Base-by-base conservation (phyloP, 2,888 invertebrate genomes). In the Lomographa bimaculata region DNA sequence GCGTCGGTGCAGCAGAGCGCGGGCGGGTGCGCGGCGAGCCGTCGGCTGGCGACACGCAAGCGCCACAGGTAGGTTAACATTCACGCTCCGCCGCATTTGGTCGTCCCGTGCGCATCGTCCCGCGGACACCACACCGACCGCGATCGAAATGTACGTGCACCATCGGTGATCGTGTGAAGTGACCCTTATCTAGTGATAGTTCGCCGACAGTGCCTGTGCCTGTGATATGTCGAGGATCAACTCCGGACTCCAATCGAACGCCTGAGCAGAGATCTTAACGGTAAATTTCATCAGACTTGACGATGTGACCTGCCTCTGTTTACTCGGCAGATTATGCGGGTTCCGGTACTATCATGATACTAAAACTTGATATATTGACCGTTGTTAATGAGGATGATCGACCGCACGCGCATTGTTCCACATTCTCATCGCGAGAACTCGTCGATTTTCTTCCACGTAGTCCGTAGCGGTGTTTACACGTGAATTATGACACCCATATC, bases 11-110 rank as follows among this genome's bases (percentile, higher is more conserved):
- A 82, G 67, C 75, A 75, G 83, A 47, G 57, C 59, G 56, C 72
- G 78, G 78, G 73, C 68, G 76, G 76, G 66, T 71, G 70, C 62
- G 64, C 52, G 41, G 38, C 32, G 38, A 39, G 60, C 54, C 50
- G 57, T 54, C 50, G 39, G 58, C 68, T 56, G 69, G 66, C 76
- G 84, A 89, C 89, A 89, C 87, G 89, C 87, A 82, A 83, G 79
- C 85, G 83, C 77, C 70, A 70, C 86, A 87, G 89, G 86, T 87
- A 87, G 86, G 89, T 86, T 86, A 87, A 77, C 72, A 73, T 85
- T 84, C 74, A 87, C 84, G 89, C 74, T 86, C 84, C 70, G 79
- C 69, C 82, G 86, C 86, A 85, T 79, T 86, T 82, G 84, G 70
- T 77, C 73, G 75, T 78, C 71, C 79, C 77, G 71, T 77, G 84